A percentile compares a stretch with the other conserved stretches of the same genome.
Evolutionary conservation across 23 tunicate genomes (phyloP).

Genomic region (Diplosoma virens): DNA sequence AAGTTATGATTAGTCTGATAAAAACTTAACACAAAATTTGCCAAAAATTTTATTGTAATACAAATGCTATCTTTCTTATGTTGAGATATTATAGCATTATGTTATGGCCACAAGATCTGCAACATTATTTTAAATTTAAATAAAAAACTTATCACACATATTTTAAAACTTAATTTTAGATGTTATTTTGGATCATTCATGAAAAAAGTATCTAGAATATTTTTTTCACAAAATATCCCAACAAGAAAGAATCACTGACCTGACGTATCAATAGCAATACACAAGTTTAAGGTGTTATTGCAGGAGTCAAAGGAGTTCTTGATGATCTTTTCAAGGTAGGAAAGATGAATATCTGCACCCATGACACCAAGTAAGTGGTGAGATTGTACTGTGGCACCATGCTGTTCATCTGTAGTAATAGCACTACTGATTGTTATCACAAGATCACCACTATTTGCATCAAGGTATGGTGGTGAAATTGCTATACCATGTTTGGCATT

Average conservation of each 20-base stretch:
- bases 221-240: not conserved
- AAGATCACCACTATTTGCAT: conserved; percentile 59
- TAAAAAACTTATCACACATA: too few relatives aligned
- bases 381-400: not conserved
- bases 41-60: too few relatives aligned
- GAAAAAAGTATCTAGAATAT: too few relatives aligned
- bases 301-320: conserved; percentile 31
- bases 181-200: too few relatives aligned
- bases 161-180: too few relatives aligned
- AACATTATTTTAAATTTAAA: too few relatives aligned
- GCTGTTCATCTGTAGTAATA: conserved; percentile 4
- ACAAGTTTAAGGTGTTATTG: not conserved
- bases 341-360: conserved; percentile 61
- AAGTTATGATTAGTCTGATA: too few relatives aligned
- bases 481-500: conserved; percentile 23
- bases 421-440: conserved; percentile 67
- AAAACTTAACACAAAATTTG: too few relatives aligned
- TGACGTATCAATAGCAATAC: conserved; percentile 60
- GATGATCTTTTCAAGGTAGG: conserved; percentile 32
- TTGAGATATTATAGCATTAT: too few relatives aligned
- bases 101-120: too few relatives aligned
- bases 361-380: conserved; percentile 51
- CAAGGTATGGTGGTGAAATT: conserved; percentile 74
- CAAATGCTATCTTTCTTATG: too few relatives aligned
- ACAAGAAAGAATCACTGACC: conserved; percentile 20